phyloP scores from a whole-genome alignment of 1,140 invertebrate genomes.

The Ceratina australensis region DNA sequence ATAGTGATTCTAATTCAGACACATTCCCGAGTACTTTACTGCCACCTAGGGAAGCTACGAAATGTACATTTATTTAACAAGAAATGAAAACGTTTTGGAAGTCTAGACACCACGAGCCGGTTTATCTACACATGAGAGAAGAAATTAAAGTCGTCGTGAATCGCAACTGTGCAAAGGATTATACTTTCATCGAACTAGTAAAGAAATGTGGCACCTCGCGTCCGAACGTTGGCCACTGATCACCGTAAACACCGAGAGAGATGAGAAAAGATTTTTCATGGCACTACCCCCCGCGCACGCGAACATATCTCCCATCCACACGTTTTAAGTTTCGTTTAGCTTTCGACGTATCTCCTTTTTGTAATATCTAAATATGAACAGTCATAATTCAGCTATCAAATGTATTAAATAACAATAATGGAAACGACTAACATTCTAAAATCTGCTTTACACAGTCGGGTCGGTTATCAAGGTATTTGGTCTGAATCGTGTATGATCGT shows the following conservation, averaged over 20 bases:
- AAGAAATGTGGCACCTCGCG: conserved; percentile 43
- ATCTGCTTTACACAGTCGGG: conserved; percentile 38
- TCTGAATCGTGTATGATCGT: conserved; percentile 59
- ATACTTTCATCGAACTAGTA: conserved; percentile 39
- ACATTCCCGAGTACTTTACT: conserved; percentile 51
- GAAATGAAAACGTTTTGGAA: conserved; percentile 16
- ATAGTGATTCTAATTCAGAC: conserved; percentile 11
- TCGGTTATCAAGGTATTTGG: conserved; percentile 55
- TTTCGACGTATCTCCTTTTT: background rate
- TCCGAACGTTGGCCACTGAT: conserved; percentile 24
- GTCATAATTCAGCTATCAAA: conserved; percentile 55
- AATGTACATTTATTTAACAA: conserved; percentile 20
- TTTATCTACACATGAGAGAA: conserved; percentile 44
- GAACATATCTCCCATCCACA: conserved; percentile 49
- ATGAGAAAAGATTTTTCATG: conserved; percentile 41
- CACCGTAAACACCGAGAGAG: conserved; percentile 40
- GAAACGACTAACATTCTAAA: conserved; percentile 53
- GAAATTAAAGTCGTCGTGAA: conserved; percentile 22
- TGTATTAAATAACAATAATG: conserved; percentile 65
- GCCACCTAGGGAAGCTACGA: conserved; percentile 47
- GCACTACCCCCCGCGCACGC: conserved; percentile 36
- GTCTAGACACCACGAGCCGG: conserved; percentile 5
- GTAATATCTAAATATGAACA: conserved; percentile 55
- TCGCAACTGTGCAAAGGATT: conserved; percentile 43
- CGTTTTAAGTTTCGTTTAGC: conserved; percentile 48